Base-by-base conservation (phyloP, 2,797 vertebrate genomes). In the Synanceia verrucosa region DNA sequence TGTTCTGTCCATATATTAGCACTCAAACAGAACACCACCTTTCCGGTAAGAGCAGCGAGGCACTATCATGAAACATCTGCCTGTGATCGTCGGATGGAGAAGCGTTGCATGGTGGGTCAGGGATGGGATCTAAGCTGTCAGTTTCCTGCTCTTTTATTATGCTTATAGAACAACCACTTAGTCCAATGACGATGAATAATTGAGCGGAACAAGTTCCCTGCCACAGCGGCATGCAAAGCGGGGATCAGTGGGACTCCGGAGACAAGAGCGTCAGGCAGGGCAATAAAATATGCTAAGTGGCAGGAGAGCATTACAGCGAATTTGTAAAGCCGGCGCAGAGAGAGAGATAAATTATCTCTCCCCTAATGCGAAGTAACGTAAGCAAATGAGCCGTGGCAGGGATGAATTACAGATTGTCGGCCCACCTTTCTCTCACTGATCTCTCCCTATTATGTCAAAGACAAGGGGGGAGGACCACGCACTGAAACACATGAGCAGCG, bases 201-300 rank as follows among this genome's bases (percentile, higher is more conserved):
- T 94, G 93, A 95, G 93, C 86, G 90, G 91, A 93, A 94, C 94
- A 93, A 92, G 91, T 91, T 91, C 89, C 76, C 87, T 83, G 91
- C 91, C 91, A 91, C 82, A 44, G 83, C 81, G 84, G 88, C 90
- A 92, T 88, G 91, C 93, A 87, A 92, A 93, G 91, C 89, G 74
- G 78, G n/a, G 86, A 90, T 90, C 89, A 89, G 86, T 86, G 77
- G 78, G 88, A 85, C 91, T 91, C 90, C 14, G 84, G 91, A 90
- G 92, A 92, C 91, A 78, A 79, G 64, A 78, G 91, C 88, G 77
- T 92, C 92, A 93, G 87, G 80, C 87, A 62, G 77, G 77, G 91
- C 92, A 93, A 94, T 95, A 94, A 95, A 95, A 95, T 94, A 94
- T 95, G 94, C 89, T 95, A 95, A 95, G 93, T 94, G 94, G 93